Percentiles rank a stretch among this genome's conserved stretches.
Evolutionary conservation across 2,888 invertebrate species (phyloP).

Genomic region (Pycnomerus fuliginosus): DNA sequence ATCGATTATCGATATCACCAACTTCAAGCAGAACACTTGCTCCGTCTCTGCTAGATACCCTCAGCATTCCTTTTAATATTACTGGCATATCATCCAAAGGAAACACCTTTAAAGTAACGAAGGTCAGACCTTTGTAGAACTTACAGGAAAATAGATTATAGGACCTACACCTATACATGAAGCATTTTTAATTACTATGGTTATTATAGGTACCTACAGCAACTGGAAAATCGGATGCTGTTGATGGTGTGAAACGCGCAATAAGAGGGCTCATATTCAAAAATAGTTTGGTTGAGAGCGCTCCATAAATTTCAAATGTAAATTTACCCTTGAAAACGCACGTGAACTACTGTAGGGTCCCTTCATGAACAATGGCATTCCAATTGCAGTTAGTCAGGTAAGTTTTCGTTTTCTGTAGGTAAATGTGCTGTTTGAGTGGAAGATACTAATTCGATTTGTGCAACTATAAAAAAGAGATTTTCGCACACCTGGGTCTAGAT

Average conservation of each 20-base stretch:
- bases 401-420: not conserved
- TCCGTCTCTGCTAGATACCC: not conserved
- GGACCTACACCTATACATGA: too few relatives aligned
- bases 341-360: slow-evolving; percentile 27
- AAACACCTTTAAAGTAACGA: too few relatives aligned
- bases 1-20: slow-evolving; percentile 46
- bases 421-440: not conserved
- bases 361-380: slow-evolving; percentile 28
- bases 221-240: too few relatives aligned
- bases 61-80: too few relatives aligned
- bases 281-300: not conserved
- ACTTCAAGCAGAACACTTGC: slow-evolving; percentile 42
- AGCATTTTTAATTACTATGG: too few relatives aligned
- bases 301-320: slow-evolving; percentile 21
- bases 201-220: too few relatives aligned
- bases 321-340: slow-evolving; percentile 29
- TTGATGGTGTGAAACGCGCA: too few relatives aligned
- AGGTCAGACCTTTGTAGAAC: too few relatives aligned
- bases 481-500: slow-evolving; percentile 29
- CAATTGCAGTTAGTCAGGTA: slow-evolving; percentile 19
- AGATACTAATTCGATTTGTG: slow-evolving; percentile 8
- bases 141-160: too few relatives aligned
- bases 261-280: too few relatives aligned
- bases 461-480: slow-evolving; percentile 23
- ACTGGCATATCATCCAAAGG: too few relatives aligned